Conservation (phyloP, 1,140 invertebrate genomes). For the Samia ricini region DNA sequence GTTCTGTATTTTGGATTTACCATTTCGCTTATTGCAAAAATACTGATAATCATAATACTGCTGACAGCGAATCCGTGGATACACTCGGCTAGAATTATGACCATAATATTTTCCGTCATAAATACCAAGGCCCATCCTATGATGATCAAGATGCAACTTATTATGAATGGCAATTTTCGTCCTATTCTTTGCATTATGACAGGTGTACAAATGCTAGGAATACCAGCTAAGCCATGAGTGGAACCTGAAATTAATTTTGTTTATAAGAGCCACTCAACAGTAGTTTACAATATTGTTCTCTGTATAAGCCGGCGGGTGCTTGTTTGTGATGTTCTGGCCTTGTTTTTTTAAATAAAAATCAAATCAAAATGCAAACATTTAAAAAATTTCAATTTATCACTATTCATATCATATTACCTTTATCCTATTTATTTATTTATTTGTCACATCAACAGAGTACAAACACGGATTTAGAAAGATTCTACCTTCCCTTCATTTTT, state of each 20-base stretch:
- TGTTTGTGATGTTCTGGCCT: too few species aligned
- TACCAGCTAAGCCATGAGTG: conserved; percentile 14
- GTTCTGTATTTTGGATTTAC: conserved; percentile 13
- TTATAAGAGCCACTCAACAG: too few species aligned
- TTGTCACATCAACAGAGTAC: too few species aligned
- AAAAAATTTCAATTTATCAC: not conserved
- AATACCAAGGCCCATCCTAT: conserved; percentile 10
- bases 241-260: conserved; percentile 11
- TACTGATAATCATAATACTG: conserved; percentile 9
- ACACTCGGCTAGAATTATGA: conserved; percentile 11
- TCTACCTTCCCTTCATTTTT: too few species aligned
- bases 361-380: not conserved
- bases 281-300: too few species aligned
- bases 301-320: too few species aligned
- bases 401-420: not conserved
- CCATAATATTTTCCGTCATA: not conserved
- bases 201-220: conserved; percentile 12
- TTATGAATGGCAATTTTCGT: conserved; percentile 13
- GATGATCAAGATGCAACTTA: conserved; percentile 12
- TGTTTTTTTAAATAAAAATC: not conserved
- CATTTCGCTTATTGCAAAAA: conserved; percentile 13
- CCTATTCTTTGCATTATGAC: conserved; percentile 18
- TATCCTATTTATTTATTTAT: too few species aligned
- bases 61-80: conserved; percentile 17
- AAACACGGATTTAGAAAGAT: too few species aligned